A percentile compares a stretch with the other conserved stretches of the same genome.
phyloP scores from a whole-genome alignment of 2,113 vertebrate species.

The Hippocampus zosterae region DNA sequence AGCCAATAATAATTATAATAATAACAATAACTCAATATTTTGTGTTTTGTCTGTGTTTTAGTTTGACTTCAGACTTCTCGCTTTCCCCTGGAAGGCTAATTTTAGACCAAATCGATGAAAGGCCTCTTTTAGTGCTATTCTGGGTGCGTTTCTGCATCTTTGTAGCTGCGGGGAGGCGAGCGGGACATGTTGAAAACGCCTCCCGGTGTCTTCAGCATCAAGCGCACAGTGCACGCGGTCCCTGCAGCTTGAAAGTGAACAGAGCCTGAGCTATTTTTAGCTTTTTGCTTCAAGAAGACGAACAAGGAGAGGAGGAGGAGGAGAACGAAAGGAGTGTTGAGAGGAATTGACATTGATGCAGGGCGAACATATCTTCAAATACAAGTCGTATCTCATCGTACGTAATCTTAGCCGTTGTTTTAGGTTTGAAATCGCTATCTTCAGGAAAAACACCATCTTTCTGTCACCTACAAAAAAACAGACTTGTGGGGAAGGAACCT shows the following conservation, averaged over 20 bases:
- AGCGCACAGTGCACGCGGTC: conserved; percentile 51
- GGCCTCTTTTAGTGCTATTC: conserved; percentile 64
- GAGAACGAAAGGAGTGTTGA: conserved; percentile 29
- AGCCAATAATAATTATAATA: conserved; percentile 53
- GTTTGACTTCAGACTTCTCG: not conserved
- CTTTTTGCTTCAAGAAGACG: conserved; percentile 46
- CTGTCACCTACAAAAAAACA: not conserved
- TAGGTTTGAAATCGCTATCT: not conserved
- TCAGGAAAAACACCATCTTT: not conserved
- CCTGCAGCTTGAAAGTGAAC: conserved; percentile 55
- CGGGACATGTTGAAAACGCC: conserved; percentile 57
- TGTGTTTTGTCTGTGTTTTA: conserved; percentile 50
- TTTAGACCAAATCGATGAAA: conserved; percentile 58
- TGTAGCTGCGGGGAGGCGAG: conserved; percentile 44
- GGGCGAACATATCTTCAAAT: not conserved
- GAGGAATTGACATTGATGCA: not conserved
- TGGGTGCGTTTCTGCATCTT: conserved; percentile 48
- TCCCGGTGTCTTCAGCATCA: conserved; percentile 56
- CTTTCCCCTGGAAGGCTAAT: conserved; percentile 25
- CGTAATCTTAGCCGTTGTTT: not conserved
- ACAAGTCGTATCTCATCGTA: not conserved
- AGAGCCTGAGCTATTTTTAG: conserved; percentile 66
- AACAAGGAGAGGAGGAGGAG: conserved; percentile 32
- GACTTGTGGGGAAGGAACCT: not conserved
- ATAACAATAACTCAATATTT: conserved; percentile 44